Evolutionary conservation across 2,888 invertebrate genomes (phyloP), one percentile per base, ranked within the genome.

Genomic region (Tinea trinotella): DNA sequence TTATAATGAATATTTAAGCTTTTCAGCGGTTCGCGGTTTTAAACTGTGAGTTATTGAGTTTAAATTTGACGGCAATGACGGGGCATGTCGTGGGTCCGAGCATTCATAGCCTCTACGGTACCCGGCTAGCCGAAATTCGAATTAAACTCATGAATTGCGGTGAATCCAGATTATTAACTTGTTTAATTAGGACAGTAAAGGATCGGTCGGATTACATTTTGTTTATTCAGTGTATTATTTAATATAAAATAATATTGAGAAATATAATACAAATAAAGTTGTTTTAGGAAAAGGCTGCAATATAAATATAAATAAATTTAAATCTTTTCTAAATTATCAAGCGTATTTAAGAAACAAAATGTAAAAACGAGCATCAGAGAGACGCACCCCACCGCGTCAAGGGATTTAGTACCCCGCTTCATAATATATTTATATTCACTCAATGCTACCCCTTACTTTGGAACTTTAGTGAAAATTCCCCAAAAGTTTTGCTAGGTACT

Each of bases 351-450:
- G 17, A 46, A 46, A 46, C 4, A 46, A 46, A 46, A 18, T 46
- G 17, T n/a, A n/a, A 17, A 46, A 18, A 46, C 15, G 40, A 40
- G 40, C 40, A 40, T 7, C 19, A 3, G 19, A n/a, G 19, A 50
- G 24, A 50, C 22, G 50, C 24, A 18, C 15, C 20, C 10, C 18
- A 24, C 22, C 15, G 15, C 58, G 61, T 58, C 59, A 62, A 65
- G 63, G 58, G 67, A 68, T 64, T 63, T 64, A 64, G 63, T 66
- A 56, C 50, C 61, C 59, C 61, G 63, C 59, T 66, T 73, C 73
- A 73, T 79, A 74, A 76, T 68, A 63, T 68, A 80, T 80, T 78
- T 73, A 78, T 71, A 76, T 76, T 78, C 78, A 71, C 73, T 77
- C 78, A 74, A 76, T 74, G 69, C 56, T 58, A 54, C 52, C 59